phyloP scores from a whole-genome alignment of 30 jellyfish, hydroid and myxozoan genomes.

The Aurelia coerulea region DNA sequence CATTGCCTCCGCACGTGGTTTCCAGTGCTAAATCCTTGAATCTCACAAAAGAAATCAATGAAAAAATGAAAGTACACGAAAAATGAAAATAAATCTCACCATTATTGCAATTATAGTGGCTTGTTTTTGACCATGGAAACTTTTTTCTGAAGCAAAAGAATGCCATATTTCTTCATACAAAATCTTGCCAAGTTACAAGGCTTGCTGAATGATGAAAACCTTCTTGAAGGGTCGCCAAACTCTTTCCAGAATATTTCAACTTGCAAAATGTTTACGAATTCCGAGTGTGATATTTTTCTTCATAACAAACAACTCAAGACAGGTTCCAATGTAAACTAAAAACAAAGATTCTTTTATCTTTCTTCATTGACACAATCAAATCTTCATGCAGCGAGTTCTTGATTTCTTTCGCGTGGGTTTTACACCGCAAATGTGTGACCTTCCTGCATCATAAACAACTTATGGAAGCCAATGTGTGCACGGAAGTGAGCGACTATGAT shows the following conservation, averaged over 20 bases:
- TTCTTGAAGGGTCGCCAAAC: too few species aligned
- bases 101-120: slow-evolving; percentile 43
- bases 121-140: slow-evolving; percentile 66
- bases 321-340: background rate
- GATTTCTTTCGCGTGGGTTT: slow-evolving; percentile 15
- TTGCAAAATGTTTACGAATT: too few species aligned
- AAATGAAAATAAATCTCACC: background rate
- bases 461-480: too few species aligned
- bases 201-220: too few species aligned
- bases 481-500: too few species aligned
- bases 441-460: background rate
- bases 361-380: background rate
- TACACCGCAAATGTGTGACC: background rate
- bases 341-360: background rate
- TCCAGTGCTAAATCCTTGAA: too few species aligned
- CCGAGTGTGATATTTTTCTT: background rate
- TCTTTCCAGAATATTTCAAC: too few species aligned
- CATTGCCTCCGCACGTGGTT: too few species aligned
- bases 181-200: too few species aligned
- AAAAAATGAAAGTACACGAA: background rate
- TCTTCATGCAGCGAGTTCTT: background rate
- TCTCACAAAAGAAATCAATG: background rate
- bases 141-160: slow-evolving; percentile 68
- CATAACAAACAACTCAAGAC: background rate
- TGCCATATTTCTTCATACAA: slow-evolving; percentile 29